Conservation (phyloP, 2,113 vertebrate species). For the cattle (Bos taurus) region ARS-UCD2.0 NC_037342.1:43503501-43504000, state of each 20-base stretch:
- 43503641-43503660: neutral
- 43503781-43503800: neutral
- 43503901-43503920: neutral
- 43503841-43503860: neutral
- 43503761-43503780: neutral
- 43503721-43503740: neutral
- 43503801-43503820: slow-evolving; percentile 2
- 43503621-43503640: neutral
- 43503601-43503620: neutral
- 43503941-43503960: neutral
- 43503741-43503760: neutral
- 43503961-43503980: neutral
- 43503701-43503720: no score
- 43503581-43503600: neutral
- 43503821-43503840: neutral
- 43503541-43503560: neutral
- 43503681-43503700: neutral
- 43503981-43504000: neutral
- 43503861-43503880: neutral
- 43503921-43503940: neutral
- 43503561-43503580: neutral
- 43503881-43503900: slow-evolving; percentile 18
- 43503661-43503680: neutral
- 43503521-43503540: neutral
- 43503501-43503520: neutral